phyloP scores from a whole-genome alignment of 2,797 vertebrate genomes.

The Mallotus villosus region DNA sequence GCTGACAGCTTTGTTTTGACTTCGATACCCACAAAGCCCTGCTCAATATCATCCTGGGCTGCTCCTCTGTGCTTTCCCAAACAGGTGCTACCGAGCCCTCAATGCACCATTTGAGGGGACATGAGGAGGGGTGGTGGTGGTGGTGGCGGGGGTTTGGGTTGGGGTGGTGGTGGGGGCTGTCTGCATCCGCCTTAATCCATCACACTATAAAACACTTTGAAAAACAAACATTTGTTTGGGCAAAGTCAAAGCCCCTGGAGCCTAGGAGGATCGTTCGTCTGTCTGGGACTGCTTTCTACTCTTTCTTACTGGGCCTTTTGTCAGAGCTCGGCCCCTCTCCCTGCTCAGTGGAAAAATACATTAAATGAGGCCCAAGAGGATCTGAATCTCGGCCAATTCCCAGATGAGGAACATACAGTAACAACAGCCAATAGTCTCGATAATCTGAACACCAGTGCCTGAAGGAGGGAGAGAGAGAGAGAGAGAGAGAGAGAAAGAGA shows the following conservation, averaged over 20 bases:
- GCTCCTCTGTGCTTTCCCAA: slow-evolving; percentile 64
- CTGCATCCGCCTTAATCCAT: slow-evolving; percentile 69
- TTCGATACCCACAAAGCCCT: slow-evolving; percentile 70
- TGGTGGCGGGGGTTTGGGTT: not conserved
- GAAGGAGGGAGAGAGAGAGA: slow-evolving; percentile 36
- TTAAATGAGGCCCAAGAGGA: slow-evolving; percentile 64
- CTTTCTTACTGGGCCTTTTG: slow-evolving; percentile 57
- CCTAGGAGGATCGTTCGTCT: slow-evolving; percentile 61
- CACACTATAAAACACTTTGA: slow-evolving; percentile 67
- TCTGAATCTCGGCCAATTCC: slow-evolving; percentile 64
- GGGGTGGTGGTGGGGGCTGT: slow-evolving; percentile 46
- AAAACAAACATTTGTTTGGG: slow-evolving; percentile 74
- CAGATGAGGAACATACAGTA: slow-evolving; percentile 60
- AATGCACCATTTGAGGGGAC: slow-evolving; percentile 70
- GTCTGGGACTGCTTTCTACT: slow-evolving; percentile 61
- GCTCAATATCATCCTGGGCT: slow-evolving; percentile 65
- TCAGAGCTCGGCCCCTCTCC: slow-evolving; percentile 44
- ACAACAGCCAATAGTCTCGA: slow-evolving; percentile 63
- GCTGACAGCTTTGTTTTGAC: slow-evolving; percentile 44
- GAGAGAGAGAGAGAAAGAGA: slow-evolving; percentile 11
- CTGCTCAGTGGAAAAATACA: slow-evolving; percentile 62
- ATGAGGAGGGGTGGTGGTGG: slow-evolving; percentile 41
- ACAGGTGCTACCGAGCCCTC: slow-evolving; percentile 71
- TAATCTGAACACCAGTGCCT: slow-evolving; percentile 58
- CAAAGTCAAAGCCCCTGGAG: slow-evolving; percentile 66